Conservation (phyloP, 2,797 vertebrate species). For the Merluccius polli region DNA sequence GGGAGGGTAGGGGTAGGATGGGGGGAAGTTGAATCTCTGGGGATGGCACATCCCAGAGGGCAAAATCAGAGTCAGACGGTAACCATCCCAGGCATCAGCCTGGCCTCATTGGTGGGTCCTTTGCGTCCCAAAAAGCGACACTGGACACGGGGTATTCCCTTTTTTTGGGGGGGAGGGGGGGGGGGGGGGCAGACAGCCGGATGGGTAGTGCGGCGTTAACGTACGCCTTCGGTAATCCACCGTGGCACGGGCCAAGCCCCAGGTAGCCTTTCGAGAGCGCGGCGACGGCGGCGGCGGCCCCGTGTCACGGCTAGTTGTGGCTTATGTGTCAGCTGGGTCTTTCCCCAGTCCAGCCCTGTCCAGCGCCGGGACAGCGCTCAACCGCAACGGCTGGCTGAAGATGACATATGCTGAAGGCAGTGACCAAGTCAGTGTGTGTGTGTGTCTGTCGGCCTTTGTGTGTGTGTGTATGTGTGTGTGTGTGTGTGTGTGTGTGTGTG, state of each 20-base stretch:
- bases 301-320: constrained; percentile 53
- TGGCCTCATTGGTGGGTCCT: constrained; percentile 38
- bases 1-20: constrained; percentile 17
- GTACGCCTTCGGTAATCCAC: constrained; percentile 63
- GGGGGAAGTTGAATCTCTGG: constrained; percentile 30
- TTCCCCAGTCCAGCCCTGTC: constrained; percentile 47
- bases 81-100: constrained; percentile 55
- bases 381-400: constrained; percentile 52
- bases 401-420: constrained; percentile 69
- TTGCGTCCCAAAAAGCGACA: constrained; percentile 43
- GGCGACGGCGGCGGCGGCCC: constrained; percentile 52
- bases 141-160: constrained; percentile 23
- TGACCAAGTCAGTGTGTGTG: constrained; percentile 41
- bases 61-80: constrained; percentile 47
- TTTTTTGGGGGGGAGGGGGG: constrained; percentile 46
- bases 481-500: constrained; percentile 29
- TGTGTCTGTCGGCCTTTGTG: constrained; percentile 31
- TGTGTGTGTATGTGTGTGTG: constrained; percentile 40
- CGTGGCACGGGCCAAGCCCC: constrained; percentile 65
- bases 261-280: constrained; percentile 60
- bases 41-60: constrained; percentile 46
- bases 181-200: constrained; percentile 36
- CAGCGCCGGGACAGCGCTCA: constrained; percentile 60
- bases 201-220: constrained; percentile 54
- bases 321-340: constrained; percentile 60